Conservation (phyloP, 2,113 vertebrate genomes). For the Tetrax tetrax region DNA sequence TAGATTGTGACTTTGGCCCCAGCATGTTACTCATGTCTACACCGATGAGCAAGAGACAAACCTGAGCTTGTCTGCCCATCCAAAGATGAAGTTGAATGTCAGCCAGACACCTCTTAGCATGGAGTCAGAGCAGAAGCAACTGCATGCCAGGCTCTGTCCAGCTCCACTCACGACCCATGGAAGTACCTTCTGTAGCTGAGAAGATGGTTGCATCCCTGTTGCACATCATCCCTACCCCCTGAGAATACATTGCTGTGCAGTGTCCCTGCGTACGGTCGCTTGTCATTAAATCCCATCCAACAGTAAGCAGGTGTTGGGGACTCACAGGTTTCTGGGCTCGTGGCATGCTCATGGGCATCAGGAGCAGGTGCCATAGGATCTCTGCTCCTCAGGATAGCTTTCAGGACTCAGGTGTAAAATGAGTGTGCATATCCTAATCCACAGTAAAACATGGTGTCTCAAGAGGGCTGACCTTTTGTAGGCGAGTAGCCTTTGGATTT, state of each 20-base stretch:
- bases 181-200: background rate
- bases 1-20: background rate
- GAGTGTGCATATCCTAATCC: background rate
- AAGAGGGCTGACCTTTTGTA: background rate
- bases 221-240: background rate
- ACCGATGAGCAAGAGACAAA: background rate
- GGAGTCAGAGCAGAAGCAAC: background rate
- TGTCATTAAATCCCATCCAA: background rate
- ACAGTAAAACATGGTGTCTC: background rate
- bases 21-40: background rate
- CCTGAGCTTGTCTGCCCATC: background rate
- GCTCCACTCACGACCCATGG: background rate
- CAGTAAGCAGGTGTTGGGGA: background rate
- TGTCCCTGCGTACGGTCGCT: background rate
- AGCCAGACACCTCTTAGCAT: background rate
- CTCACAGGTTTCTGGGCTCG: background rate
- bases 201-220: background rate
- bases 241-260: background rate
- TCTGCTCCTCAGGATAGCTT: background rate
- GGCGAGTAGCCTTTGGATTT: background rate
- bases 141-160: background rate
- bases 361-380: no score
- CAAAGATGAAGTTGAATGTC: background rate
- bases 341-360: background rate
- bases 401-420: background rate